phyloP scores from a whole-genome alignment of 2,113 vertebrate species.

The Eulacestoma nigropectus region DNA sequence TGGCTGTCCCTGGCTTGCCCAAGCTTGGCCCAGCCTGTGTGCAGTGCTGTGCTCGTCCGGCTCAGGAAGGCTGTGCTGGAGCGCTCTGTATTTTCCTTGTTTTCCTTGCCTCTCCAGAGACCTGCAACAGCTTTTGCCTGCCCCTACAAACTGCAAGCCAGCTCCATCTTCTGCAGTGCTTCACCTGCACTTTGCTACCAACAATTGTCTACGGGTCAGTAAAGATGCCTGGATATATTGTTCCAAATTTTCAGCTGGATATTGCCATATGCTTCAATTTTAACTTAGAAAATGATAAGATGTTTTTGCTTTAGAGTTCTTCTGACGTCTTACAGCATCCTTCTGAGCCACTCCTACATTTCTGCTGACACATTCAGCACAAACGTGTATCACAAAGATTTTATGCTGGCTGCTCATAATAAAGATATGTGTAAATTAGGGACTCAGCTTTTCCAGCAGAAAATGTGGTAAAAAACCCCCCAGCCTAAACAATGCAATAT shows the following conservation, averaged over 20 bases:
- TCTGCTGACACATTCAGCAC: neutral
- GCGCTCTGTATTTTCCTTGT: fast-evolving
- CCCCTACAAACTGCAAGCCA: neutral
- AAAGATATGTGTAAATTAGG: neutral
- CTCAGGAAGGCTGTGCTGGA: fast-evolving
- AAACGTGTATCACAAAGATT: neutral
- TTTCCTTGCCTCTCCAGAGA: neutral
- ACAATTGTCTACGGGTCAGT: neutral
- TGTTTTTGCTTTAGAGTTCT: neutral
- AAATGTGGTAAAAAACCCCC: neutral
- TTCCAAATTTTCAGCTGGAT: neutral
- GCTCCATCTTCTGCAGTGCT: neutral
- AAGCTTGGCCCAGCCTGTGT: too few relatives aligned
- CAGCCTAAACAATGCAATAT: neutral
- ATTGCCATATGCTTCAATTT: neutral
- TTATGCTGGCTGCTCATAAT: neutral
- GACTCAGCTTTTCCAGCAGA: neutral
- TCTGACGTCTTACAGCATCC: fast-evolving
- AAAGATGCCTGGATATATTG: neutral
- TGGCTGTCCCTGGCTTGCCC: neutral
- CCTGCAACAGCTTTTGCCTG: neutral
- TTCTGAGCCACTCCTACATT: neutral
- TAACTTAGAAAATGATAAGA: neutral
- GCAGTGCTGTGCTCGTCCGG: fast-evolving
- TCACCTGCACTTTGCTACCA: neutral